phyloP scores from a whole-genome alignment of 2,113 vertebrate genomes.

The Seriola aureovittata region DNA sequence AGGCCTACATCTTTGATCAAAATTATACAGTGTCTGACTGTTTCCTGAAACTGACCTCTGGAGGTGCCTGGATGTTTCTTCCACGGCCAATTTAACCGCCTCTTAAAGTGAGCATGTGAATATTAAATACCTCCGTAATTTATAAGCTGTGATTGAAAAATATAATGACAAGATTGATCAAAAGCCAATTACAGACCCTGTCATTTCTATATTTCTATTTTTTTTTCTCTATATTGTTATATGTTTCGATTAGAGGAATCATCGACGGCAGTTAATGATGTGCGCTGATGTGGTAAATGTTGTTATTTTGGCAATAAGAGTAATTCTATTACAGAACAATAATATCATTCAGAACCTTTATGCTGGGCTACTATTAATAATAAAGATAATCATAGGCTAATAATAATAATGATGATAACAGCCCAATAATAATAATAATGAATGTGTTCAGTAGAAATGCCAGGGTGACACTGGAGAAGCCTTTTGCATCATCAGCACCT shows the following conservation, averaged over 20 bases:
- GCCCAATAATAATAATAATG: slow-evolving; percentile 82
- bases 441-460: slow-evolving; percentile 87
- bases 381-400: slow-evolving; percentile 9
- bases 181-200: neutral
- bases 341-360: neutral
- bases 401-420: slow-evolving; percentile 44
- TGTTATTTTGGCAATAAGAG: neutral
- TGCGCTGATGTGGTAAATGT: neutral
- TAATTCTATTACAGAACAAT: slow-evolving; percentile 26
- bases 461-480: slow-evolving; percentile 88
- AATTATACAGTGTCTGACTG: neutral
- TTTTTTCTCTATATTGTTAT: neutral
- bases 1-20: neutral
- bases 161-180: neutral
- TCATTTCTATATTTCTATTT: neutral
- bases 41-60: slow-evolving; percentile 14
- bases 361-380: neutral
- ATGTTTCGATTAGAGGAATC: neutral
- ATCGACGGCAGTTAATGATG: too few species aligned
- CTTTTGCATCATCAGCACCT: slow-evolving; percentile 90
- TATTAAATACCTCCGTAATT: neutral
- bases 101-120: neutral
- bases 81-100: neutral
- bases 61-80: neutral
- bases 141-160: neutral